Conservation (phyloP, 2,113 vertebrate species). For the Vidua chalybeata region DNA sequence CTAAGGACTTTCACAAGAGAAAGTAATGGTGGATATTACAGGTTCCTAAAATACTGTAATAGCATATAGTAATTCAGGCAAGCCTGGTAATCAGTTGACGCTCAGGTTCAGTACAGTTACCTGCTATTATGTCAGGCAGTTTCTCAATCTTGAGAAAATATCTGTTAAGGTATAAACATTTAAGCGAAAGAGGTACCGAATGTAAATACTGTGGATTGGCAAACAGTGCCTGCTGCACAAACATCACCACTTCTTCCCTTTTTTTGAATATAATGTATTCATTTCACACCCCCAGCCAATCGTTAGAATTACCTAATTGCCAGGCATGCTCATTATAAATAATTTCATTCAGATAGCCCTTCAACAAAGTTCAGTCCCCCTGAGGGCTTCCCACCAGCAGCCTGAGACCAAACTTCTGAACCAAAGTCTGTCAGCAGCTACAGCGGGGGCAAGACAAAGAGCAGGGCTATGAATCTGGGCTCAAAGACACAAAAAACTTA, state of each 20-base stretch:
- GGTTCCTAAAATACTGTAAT: conserved; percentile 72
- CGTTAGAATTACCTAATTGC: neutral
- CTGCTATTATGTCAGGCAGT: conserved; percentile 38
- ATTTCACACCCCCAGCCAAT: neutral
- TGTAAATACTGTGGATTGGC: neutral
- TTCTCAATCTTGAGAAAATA: conserved; percentile 51
- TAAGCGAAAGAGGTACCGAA: neutral
- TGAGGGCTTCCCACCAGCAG: neutral
- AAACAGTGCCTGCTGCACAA: neutral
- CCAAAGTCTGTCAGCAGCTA: neutral
- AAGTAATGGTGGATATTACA: conserved; percentile 71
- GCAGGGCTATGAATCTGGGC: neutral
- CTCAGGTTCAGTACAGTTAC: conserved; percentile 35
- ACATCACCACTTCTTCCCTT: neutral
- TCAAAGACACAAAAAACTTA: neutral
- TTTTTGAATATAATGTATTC: neutral
- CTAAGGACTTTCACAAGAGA: conserved; percentile 58
- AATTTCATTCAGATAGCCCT: conserved; percentile 22
- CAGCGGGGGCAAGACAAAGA: neutral
- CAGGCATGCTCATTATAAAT: conserved; percentile 16
- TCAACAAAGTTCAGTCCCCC: neutral
- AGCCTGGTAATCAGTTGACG: conserved; percentile 33
- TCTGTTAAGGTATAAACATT: conserved; percentile 54
- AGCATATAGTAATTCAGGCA: conserved; percentile 67
- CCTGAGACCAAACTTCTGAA: neutral